Evolutionary conservation across 2,888 invertebrate genomes (phyloP).

Genomic region (Prenolepis imparis): DNA sequence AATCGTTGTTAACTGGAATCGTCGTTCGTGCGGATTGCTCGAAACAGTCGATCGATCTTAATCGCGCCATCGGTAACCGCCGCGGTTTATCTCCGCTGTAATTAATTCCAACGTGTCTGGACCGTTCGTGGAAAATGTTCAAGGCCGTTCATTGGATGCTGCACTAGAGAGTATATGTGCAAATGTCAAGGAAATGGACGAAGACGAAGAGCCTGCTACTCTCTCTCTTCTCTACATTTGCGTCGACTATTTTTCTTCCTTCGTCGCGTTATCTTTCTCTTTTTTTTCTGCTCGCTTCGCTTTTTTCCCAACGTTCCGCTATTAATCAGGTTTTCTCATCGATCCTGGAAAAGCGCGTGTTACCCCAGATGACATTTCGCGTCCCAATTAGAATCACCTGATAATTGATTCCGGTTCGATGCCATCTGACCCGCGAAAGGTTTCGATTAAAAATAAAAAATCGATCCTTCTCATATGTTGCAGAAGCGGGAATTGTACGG

Average conservation of each 20-base stretch:
- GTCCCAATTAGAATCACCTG: slow-evolving; percentile 54
- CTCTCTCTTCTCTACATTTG: background rate
- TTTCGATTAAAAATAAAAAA: slow-evolving; percentile 15
- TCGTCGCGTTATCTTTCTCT: background rate
- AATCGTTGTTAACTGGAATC: slow-evolving; percentile 19
- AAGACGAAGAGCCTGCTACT: slow-evolving; percentile 18
- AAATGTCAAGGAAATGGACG: slow-evolving; percentile 63
- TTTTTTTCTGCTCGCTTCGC: background rate
- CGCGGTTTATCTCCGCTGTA: slow-evolving; percentile 44
- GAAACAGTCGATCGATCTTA: slow-evolving; percentile 57
- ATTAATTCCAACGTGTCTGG: slow-evolving; percentile 50
- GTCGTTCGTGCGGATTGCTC: background rate
- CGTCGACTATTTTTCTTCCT: background rate
- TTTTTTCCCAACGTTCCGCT: slow-evolving; percentile 11
- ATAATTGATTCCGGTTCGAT: slow-evolving; percentile 34
- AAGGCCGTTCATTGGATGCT: slow-evolving; percentile 34
- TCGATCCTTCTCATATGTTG: slow-evolving; percentile 18
- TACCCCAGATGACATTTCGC: slow-evolving; percentile 23
- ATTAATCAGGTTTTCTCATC: slow-evolving; percentile 49
- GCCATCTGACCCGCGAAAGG: slow-evolving; percentile 11
- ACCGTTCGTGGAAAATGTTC: slow-evolving; percentile 30
- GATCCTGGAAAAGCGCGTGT: slow-evolving; percentile 11
- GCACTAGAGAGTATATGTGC: slow-evolving; percentile 31
- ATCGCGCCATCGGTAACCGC: slow-evolving; percentile 48
- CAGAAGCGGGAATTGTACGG: slow-evolving; percentile 25